Percentiles rank a stretch among this genome's conserved stretches.
phyloP scores from a whole-genome alignment of 2,797 vertebrate genomes.

The Threskiornis aethiopicus region DNA sequence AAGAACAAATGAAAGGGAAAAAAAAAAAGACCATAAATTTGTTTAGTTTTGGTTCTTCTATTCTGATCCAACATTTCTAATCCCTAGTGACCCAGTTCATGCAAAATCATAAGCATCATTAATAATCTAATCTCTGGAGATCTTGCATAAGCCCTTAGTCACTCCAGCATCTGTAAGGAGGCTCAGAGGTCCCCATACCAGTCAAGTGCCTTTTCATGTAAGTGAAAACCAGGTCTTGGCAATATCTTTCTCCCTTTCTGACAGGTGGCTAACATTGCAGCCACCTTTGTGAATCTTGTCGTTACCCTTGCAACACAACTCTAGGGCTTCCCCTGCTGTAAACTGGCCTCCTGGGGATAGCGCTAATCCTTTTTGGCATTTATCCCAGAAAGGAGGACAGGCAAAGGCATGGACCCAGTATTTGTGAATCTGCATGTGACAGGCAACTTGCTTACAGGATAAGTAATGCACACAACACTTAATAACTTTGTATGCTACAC shows the following conservation, averaged over 20 bases:
- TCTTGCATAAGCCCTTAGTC: neutral
- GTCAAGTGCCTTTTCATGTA: neutral
- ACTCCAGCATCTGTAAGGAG: neutral
- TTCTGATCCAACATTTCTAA: neutral
- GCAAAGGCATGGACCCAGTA: neutral
- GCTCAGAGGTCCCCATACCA: neutral
- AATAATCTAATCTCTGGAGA: neutral
- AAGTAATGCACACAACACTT: neutral
- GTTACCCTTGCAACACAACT: neutral
- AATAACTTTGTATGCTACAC: fast-evolving
- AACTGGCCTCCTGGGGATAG: neutral
- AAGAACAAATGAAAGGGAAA: neutral
- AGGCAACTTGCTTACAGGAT: neutral
- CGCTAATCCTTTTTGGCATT: neutral
- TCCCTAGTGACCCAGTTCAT: neutral
- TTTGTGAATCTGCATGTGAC: neutral
- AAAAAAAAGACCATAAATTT: neutral
- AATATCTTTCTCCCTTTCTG: neutral
- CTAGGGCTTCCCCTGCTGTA: neutral
- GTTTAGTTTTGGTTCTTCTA: neutral
- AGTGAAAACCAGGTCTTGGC: neutral
- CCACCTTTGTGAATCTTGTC: neutral
- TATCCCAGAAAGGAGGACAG: neutral
- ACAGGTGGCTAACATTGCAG: neutral
- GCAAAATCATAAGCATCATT: neutral